These are phyloP conservation scores for Eriosoma lanigerum DNA, from an alignment of 1,140 invertebrate genomes.

Conservation along the genomic window DNA sequence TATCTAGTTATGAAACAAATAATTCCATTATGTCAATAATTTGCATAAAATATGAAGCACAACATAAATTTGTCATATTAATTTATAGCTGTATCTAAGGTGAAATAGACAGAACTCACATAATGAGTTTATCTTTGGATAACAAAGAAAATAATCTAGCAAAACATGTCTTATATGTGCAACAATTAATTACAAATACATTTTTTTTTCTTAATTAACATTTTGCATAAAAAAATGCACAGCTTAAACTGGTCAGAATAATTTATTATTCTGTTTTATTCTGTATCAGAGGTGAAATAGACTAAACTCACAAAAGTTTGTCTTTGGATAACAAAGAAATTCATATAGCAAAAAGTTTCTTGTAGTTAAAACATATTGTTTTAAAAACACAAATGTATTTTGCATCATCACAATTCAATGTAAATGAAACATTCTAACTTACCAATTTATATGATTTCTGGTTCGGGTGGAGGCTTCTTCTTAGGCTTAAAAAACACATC, in stretches of 20 bases:
- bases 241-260: background rate
- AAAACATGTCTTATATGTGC: background rate
- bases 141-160: slow-evolving; percentile 19
- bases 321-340: slow-evolving; percentile 41
- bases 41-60: no score
- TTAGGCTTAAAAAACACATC: slow-evolving; percentile 62
- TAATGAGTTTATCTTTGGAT: slow-evolving; percentile 2
- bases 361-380: background rate
- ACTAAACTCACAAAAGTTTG: background rate
- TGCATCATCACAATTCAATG: background rate
- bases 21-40: no score
- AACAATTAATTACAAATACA: background rate
- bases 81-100: slow-evolving; percentile 18
- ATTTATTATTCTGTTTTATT: background rate
- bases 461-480: slow-evolving; percentile 54
- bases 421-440: background rate
- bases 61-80: no score
- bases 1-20: no score
- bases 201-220: background rate
- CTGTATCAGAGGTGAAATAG: slow-evolving; percentile 38
- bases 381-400: slow-evolving; percentile 10
- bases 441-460: slow-evolving; percentile 9
- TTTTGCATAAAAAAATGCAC: slow-evolving; percentile 5
- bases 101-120: slow-evolving; percentile 18
- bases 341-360: slow-evolving; percentile 17